Conservation (phyloP, 2,113 vertebrate genomes). For the Paedocypris sp. region DNA sequence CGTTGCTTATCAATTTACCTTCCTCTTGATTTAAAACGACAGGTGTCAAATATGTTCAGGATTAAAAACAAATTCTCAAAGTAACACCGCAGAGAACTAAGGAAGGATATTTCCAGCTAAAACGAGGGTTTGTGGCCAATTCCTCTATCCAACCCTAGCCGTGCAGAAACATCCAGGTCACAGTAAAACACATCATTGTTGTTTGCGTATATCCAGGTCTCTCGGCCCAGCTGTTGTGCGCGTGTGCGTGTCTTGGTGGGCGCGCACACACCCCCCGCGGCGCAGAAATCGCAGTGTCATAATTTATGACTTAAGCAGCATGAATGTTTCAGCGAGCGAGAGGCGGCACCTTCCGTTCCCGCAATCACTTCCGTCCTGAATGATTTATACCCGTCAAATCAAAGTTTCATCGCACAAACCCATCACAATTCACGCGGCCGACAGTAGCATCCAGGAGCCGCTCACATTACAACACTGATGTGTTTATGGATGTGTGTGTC, state of each 20-base stretch:
- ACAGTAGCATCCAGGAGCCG: conserved; percentile 5
- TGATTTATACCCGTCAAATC: conserved; percentile 56
- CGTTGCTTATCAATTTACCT: no score
- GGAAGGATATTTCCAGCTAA: no score
- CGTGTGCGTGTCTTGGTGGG: not conserved
- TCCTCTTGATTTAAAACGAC: no score
- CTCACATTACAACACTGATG: not conserved
- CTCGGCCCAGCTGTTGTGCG: conserved; percentile 17
- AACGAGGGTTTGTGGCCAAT: not conserved
- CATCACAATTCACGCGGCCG: not conserved
- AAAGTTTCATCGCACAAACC: conserved; percentile 46
- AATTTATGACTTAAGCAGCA: conserved; percentile 62
- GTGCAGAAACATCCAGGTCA: conserved; percentile 15
- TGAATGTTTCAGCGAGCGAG: conserved; percentile 60
- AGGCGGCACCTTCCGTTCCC: conserved; percentile 59
- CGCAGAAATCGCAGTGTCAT: conserved; percentile 42
- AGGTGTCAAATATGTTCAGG: no score
- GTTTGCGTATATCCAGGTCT: not conserved
- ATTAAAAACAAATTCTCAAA: no score
- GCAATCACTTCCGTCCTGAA: conserved; percentile 61
- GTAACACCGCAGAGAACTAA: no score
- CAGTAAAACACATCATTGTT: conserved; percentile 15
- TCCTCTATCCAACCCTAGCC: no score
- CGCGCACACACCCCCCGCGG: not conserved
- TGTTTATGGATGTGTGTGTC: no score